These are phyloP conservation scores for Acropora yongei DNA, from an alignment of 64 coral and sea anemone genomes.

Conservation along the genomic window DNA sequence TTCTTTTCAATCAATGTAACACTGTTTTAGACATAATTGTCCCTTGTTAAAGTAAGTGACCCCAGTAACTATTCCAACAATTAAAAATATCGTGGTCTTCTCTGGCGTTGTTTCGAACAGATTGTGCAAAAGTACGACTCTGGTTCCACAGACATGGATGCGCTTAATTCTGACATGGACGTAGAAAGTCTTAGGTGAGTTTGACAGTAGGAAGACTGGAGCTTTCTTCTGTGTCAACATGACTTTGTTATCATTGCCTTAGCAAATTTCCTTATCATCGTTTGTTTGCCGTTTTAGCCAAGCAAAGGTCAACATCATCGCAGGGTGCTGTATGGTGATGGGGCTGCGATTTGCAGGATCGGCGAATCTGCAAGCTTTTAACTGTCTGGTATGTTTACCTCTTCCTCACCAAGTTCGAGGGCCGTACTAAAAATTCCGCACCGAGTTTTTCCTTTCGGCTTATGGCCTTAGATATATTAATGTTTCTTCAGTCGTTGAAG, in stretches of 20 bases:
- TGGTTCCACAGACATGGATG: constrained; percentile 44
- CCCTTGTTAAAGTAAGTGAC: no score
- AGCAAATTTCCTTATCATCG: not conserved
- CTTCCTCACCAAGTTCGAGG: not conserved
- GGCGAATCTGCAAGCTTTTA: constrained; percentile 90
- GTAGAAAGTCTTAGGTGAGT: constrained; percentile 86
- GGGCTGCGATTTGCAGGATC: constrained; percentile 95
- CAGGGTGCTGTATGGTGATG: constrained; percentile 97
- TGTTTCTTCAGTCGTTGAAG: no score
- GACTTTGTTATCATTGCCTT: not conserved
- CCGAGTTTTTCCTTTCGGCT: no score
- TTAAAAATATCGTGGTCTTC: no score
- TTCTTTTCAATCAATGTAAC: no score
- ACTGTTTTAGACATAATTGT: no score
- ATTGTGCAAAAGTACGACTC: constrained; percentile 84
- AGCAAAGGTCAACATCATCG: constrained; percentile 93
- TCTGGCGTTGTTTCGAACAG: constrained; percentile 8
- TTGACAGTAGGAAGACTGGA: not conserved
- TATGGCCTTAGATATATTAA: no score
- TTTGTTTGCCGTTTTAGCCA: constrained; percentile 66
- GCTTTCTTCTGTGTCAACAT: not conserved
- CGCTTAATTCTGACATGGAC: constrained; percentile 78
- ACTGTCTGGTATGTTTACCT: constrained; percentile 68
- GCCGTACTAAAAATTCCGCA: no score
- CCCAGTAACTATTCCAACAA: no score